Evolutionary conservation across 2,888 invertebrate genomes (phyloP).

Genomic region (Melikaiella ostensackeni): DNA sequence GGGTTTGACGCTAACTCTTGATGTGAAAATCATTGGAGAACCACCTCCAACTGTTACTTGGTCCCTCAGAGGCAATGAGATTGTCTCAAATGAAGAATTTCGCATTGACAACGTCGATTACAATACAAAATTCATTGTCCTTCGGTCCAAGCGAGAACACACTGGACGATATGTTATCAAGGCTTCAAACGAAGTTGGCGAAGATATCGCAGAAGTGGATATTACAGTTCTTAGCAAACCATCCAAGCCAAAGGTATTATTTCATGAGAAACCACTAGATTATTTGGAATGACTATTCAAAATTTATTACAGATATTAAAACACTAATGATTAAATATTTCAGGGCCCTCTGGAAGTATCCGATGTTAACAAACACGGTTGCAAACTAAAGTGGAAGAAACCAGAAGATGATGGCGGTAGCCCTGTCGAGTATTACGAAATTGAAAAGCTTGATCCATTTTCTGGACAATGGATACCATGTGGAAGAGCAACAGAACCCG

Average conservation of each 20-base stretch:
- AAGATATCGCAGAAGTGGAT: conserved; percentile 94
- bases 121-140: conserved; percentile 92
- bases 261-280: not conserved
- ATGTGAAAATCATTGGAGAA: conserved; percentile 94
- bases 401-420: conserved; percentile 97
- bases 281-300: not conserved
- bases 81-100: conserved; percentile 81
- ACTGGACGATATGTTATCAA: conserved; percentile 93
- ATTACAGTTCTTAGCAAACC: conserved; percentile 92
- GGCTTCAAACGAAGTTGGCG: conserved; percentile 95
- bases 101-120: conserved; percentile 92
- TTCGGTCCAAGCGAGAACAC: conserved; percentile 88
- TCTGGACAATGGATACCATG: conserved; percentile 96
- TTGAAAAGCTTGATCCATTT: conserved; percentile 95
- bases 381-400: conserved; percentile 94
- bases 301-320: not conserved
- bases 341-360: conserved; percentile 91
- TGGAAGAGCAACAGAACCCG: conserved; percentile 90
- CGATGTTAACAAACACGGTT: conserved; percentile 94
- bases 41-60: conserved; percentile 96
- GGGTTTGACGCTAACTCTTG: conserved; percentile 91
- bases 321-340: not conserved
- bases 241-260: conserved; percentile 81
- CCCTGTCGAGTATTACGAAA: conserved; percentile 96
- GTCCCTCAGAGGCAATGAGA: conserved; percentile 86